Evolutionary conservation across 2,113 vertebrate genomes (phyloP), one percentile per base, ranked within the genome.

Genomic region (Periophthalmodon schlosseri): DNA sequence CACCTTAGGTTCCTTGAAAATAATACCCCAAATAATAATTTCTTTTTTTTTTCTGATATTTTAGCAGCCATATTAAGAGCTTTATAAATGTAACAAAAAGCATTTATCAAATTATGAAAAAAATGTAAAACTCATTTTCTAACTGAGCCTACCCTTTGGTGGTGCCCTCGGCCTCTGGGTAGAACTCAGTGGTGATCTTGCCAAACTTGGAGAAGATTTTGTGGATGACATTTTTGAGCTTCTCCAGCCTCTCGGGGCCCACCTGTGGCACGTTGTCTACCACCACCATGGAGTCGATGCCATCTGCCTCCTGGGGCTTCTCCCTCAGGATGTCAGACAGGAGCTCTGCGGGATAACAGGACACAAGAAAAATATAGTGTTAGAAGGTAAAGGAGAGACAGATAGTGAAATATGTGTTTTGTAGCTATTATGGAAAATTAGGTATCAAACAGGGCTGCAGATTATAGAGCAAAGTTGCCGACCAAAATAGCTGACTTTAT

Each of bases 201-300:
- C 98, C 97, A 74, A 99, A 99, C 84, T 97, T 99, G 73, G 98
- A 99, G 89, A 99, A 99, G 83, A 99, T 97, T 92, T 99, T 99
- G 84, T 98, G 95, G 76, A 99, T 96, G 85, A 99, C 98, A 5
- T 99, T 99, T 81, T 97, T 98, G 15, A 99, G 94, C 64, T 99
- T 99, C 81, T 99, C 97, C 66, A 98, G 85, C 2, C 97, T 93
- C 70, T 99, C 97, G 0, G 95, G 97, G 47, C 97, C 97, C 57
- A 99, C 97, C 89, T 99, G 96, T 56, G 98, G 98, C 5, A 99
- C 97, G 0, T 97, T 99, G 91, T 99, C 98, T 21, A 99, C 97
- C 0, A 99, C 96, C 1, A 99, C 90, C 68, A 99, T 96, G 0
- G 97, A 98, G 81, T 99, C 98, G 0, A 99, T 99, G 4, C 97